Evolutionary conservation across 2,797 vertebrate genomes (phyloP).

Genomic region (Fundulus diaphanus): DNA sequence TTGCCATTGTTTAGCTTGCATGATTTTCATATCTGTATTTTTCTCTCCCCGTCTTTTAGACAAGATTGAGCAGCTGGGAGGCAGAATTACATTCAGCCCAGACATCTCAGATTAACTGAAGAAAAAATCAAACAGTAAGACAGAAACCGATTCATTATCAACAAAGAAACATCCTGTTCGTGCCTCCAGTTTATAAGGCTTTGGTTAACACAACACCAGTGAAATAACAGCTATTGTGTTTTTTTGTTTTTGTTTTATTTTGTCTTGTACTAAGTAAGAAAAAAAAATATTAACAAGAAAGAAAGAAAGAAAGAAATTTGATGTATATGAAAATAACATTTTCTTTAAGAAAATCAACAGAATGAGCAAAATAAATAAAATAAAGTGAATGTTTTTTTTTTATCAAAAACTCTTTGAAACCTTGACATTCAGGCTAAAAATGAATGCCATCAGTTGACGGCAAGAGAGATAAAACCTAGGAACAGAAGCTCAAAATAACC

Average conservation of each 20-base stretch:
- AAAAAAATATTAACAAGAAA: neutral
- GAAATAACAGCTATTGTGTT: neutral
- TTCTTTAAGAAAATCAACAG: neutral
- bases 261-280: neutral
- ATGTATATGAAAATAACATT: neutral
- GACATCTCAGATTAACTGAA: neutral
- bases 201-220: neutral
- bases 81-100: neutral
- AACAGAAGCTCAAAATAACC: too few species aligned
- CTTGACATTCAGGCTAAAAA: neutral
- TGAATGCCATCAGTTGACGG: too few species aligned
- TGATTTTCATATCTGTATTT: neutral
- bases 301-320: neutral
- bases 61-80: constrained; percentile 34
- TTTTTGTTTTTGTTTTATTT: neutral
- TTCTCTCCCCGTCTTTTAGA: constrained; percentile 9
- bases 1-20: constrained; percentile 8
- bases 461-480: too few species aligned
- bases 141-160: neutral
- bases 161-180: neutral
- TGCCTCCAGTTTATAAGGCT: neutral
- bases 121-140: neutral
- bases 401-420: too few species aligned
- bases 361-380: too few species aligned
- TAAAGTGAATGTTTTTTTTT: too few species aligned